Evolutionary conservation across 2,888 invertebrate species (phyloP), one percentile per base, ranked within the genome.

Genomic region (Leucophenga montana): DNA sequence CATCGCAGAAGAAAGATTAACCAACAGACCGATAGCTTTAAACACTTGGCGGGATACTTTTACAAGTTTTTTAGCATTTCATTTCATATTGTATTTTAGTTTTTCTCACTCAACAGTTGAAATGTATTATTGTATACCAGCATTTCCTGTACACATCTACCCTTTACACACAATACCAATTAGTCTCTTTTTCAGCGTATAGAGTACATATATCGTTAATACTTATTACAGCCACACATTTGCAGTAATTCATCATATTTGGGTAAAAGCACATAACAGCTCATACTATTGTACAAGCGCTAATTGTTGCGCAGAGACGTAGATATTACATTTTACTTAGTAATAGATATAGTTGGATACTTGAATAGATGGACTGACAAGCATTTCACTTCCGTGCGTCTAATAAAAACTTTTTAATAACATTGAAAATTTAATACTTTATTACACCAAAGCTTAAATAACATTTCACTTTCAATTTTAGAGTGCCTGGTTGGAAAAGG

Each of bases 71-170:
- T 39, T 39, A 27, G 3, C 27, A 13, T 13, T 46, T 46, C 46
- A 46, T 50, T 50, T 50, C 16, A 50, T 50, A 5, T 50, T 50
- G 8, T 39, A 5, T 39, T 39, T 2, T 27, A 27, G 2, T 27
- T 27, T 6, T 13, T 50, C 8, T 8, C 48, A 48, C 16, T n/a
- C n/a, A 18, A 50, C 16, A n/a, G 18, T 56, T 20, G 56, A 20
- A 56, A 56, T 20, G 22, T n/a, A n/a, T n/a, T n/a, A n/a, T n/a
- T n/a, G n/a, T 20, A 56, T 56, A 56, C 31, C 56, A 20, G 56
- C 27, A 56, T 56, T 56, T 56, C 56, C 56, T 56, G 20, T n/a
- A n/a, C 18, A 8, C 50, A 18, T 4, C n/a, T 39, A 39, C 39
- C 39, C 39, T 39, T n/a, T 50, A 50, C 50, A 16, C 18, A 13